Conservation (phyloP, 2,113 vertebrate genomes). For the Nesogale talazaci region DNA sequence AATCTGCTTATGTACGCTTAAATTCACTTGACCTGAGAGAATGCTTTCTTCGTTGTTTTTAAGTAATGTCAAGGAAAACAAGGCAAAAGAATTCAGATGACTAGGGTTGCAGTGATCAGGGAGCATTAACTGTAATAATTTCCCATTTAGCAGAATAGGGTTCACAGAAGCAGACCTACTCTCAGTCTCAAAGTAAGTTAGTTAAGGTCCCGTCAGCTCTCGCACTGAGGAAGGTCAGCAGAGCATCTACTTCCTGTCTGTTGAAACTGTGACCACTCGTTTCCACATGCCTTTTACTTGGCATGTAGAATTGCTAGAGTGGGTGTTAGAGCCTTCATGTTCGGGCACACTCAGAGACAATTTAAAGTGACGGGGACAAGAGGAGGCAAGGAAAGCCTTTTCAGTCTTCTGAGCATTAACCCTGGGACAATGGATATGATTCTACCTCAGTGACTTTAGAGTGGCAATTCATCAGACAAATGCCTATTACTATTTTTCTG, state of each 20-base stretch:
- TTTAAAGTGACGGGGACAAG: background rate
- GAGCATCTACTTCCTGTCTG: background rate
- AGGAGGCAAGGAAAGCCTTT: background rate
- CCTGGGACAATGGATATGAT: background rate
- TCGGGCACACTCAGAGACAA: conserved; percentile 2
- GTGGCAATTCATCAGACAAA: background rate
- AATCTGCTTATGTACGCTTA: conserved; percentile 62
- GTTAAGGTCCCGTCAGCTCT: no score
- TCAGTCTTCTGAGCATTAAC: background rate
- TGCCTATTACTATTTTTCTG: background rate
- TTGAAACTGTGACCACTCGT: background rate
- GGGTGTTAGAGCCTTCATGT: background rate
- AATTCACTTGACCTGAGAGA: conserved; percentile 29
- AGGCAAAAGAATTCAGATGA: background rate
- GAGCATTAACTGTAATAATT: background rate
- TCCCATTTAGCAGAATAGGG: background rate
- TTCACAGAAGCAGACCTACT: background rate
- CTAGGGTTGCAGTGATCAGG: background rate
- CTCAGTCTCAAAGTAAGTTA: background rate
- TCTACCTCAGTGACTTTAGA: background rate
- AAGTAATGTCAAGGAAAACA: conserved; percentile 37
- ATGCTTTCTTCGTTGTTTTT: conserved; percentile 47
- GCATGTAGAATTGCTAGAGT: background rate
- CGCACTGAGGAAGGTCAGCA: background rate
- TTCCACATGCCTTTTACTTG: background rate